Conservation (phyloP, 2,113 vertebrate species). For the Barbus barbus region DNA sequence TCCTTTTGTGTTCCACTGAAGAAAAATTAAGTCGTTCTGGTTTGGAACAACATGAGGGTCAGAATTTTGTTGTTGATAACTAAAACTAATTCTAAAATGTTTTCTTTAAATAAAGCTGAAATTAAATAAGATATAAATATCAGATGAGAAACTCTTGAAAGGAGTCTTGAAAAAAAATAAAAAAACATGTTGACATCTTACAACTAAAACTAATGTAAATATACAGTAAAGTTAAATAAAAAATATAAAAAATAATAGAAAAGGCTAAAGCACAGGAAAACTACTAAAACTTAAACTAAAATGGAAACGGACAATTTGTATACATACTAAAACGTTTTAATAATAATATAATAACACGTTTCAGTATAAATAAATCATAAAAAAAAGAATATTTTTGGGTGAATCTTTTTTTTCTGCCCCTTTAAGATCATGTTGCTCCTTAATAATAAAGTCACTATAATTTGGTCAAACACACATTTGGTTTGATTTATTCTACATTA, state of each 20-base stretch:
- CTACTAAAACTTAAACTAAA: neutral
- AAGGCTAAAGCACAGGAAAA: neutral
- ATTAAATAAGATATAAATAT: neutral
- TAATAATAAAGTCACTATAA: neutral
- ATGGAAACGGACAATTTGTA: neutral
- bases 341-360: no score
- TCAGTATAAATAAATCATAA: neutral
- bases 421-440: neutral
- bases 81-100: no score
- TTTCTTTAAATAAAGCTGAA: neutral
- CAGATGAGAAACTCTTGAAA: no score
- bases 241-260: neutral
- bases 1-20: neutral
- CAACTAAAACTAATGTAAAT: neutral
- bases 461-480: neutral
- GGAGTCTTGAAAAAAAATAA: no score
- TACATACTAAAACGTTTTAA: no score
- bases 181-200: no score
- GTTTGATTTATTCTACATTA: neutral
- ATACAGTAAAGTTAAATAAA: neutral
- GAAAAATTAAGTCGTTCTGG: neutral
- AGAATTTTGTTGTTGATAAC: no score
- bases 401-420: neutral
- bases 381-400: neutral
- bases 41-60: neutral